phyloP scores from a whole-genome alignment of 2,113 vertebrate genomes.

The Crotalus viridis region DNA sequence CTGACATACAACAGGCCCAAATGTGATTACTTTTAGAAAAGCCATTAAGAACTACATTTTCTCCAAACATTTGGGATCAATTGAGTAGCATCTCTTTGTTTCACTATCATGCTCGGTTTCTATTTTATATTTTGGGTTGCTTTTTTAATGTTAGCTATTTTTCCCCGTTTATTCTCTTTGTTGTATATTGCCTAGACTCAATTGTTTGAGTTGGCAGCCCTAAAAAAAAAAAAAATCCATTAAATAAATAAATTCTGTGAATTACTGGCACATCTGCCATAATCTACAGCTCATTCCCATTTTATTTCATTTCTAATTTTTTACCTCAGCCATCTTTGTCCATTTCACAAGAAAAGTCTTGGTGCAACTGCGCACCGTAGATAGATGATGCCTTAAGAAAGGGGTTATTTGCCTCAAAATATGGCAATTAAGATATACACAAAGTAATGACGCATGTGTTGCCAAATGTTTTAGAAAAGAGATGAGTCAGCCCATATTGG shows the following conservation, averaged over 20 bases:
- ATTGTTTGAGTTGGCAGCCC: background rate
- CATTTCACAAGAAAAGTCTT: background rate
- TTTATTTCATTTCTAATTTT: background rate
- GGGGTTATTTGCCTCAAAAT: background rate
- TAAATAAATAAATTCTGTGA: background rate
- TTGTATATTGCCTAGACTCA: background rate
- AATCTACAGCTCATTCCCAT: background rate
- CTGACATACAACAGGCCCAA: background rate
- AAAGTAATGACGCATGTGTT: background rate
- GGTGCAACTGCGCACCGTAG: background rate
- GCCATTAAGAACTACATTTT: background rate
- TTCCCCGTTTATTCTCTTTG: background rate
- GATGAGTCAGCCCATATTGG: accelerated
- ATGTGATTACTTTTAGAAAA: background rate
- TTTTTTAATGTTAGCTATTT: background rate
- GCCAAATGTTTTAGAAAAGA: background rate
- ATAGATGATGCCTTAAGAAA: background rate
- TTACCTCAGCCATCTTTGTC: background rate
- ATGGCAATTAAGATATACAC: background rate
- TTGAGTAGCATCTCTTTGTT: background rate
- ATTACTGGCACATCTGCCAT: background rate
- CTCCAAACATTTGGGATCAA: background rate
- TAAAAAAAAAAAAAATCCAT: background rate
- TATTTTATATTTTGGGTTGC: background rate
- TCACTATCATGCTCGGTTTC: background rate